phyloP scores from a whole-genome alignment of 2,113 vertebrate genomes.

The Recurvirostra avosetta region DNA sequence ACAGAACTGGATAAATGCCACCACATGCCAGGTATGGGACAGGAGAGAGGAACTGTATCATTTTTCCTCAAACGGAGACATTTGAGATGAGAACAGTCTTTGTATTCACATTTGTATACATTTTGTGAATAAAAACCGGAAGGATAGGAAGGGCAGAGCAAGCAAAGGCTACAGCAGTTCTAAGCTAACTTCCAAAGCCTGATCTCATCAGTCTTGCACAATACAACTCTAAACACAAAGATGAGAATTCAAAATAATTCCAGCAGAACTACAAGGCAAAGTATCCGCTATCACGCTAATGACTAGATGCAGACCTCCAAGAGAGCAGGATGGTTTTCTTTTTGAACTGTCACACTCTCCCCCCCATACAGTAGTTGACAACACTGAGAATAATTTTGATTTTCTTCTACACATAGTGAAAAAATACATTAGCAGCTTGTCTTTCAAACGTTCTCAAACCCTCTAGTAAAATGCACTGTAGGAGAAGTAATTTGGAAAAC shows the following conservation, averaged over 20 bases:
- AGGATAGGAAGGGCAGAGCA: slow-evolving; percentile 60
- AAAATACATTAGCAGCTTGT: neutral
- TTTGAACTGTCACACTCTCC: neutral
- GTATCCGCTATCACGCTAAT: neutral
- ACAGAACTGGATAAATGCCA: neutral
- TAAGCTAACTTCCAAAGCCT: slow-evolving; percentile 20
- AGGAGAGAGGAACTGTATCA: neutral
- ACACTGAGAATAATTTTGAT: neutral
- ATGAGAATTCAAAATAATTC: slow-evolving; percentile 11
- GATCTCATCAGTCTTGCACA: slow-evolving; percentile 40
- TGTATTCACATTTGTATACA: slow-evolving; percentile 42
- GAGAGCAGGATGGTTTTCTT: neutral
- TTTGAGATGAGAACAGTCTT: neutral
- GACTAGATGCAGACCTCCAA: neutral
- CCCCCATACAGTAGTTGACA: neutral
- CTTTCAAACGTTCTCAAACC: neutral
- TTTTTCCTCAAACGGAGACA: neutral
- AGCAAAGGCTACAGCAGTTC: neutral
- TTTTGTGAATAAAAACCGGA: slow-evolving; percentile 49
- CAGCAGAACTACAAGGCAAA: neutral
- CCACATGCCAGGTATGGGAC: neutral
- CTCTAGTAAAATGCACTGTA: neutral
- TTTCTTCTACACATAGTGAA: neutral
- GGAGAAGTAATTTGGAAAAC: neutral
- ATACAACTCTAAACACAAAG: slow-evolving; percentile 15